Evolutionary conservation across 2,797 vertebrate genomes (phyloP).

Genomic region (Tolypeutes matacus): DNA sequence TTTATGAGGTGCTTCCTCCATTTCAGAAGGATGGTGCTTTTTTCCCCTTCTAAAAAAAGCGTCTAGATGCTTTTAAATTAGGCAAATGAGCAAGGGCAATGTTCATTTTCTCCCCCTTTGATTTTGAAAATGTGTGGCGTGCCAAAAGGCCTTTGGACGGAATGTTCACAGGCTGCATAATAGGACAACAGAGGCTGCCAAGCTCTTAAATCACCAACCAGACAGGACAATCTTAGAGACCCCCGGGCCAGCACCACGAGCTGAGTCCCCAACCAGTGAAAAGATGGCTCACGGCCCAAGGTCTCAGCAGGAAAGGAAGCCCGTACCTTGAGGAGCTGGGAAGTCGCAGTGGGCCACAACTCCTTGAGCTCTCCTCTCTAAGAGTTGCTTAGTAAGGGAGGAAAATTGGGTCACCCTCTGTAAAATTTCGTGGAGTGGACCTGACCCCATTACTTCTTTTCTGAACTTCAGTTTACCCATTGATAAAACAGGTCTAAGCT

Average conservation of each 20-base stretch:
- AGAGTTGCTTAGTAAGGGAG: not conserved
- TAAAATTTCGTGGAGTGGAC: not conserved
- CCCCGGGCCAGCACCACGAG: not conserved
- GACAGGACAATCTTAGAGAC: conserved; percentile 41
- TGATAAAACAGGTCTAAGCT: not conserved
- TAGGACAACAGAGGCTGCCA: conserved; percentile 59
- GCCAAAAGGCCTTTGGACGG: conserved; percentile 74
- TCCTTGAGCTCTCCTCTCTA: not conserved
- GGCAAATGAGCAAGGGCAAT: conserved; percentile 69
- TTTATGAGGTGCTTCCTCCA: conserved; percentile 55
- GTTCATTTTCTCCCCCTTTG: conserved; percentile 26
- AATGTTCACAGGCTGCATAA: conserved; percentile 74
- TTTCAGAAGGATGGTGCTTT: conserved; percentile 50
- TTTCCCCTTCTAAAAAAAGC: conserved; percentile 53
- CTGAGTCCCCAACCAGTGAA: not conserved
- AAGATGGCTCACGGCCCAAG: not conserved
- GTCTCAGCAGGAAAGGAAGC: not conserved
- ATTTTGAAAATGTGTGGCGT: conserved; percentile 42
- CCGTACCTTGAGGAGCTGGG: not conserved
- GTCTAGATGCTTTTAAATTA: conserved; percentile 77
- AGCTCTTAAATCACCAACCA: conserved; percentile 57
- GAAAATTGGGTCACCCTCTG: not conserved
- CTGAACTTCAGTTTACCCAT: not conserved
- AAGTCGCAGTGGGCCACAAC: not conserved
- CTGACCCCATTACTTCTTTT: not conserved